These are phyloP conservation scores for Parnassius glacialis DNA, from an alignment of 2,888 invertebrate species.

Conservation along the genomic window DNA sequence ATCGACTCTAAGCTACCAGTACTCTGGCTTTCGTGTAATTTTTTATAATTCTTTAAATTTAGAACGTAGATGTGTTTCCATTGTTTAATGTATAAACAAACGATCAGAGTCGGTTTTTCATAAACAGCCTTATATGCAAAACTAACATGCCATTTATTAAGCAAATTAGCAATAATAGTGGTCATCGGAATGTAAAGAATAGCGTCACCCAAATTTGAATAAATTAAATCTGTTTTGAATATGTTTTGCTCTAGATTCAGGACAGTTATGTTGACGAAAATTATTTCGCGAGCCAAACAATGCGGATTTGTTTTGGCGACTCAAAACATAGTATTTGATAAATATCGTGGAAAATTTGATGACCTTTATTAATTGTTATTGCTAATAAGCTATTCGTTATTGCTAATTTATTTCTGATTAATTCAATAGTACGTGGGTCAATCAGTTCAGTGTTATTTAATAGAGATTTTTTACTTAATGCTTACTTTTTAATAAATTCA, in stretches of 20 bases:
- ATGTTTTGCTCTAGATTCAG: constrained; percentile 50
- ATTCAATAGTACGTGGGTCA: too few species aligned
- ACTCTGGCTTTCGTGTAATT: too few species aligned
- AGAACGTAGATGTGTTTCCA: neutral
- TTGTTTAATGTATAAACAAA: constrained; percentile 13
- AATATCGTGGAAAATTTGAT: constrained; percentile 18
- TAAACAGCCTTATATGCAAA: constrained; percentile 14
- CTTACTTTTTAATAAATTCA: too few species aligned
- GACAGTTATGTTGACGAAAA: constrained; percentile 36
- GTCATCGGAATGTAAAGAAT: constrained; percentile 42
- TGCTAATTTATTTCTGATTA: neutral
- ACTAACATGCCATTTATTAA: constrained; percentile 12
- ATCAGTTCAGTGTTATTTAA: neutral
- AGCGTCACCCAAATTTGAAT: constrained; percentile 34
- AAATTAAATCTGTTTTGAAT: constrained; percentile 50
- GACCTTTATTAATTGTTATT: constrained; percentile 7
- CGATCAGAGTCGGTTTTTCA: constrained; percentile 1
- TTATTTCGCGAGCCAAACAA: constrained; percentile 15
- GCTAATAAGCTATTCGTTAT: constrained; percentile 12
- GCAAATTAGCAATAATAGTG: constrained; percentile 21
- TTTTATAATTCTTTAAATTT: too few species aligned
- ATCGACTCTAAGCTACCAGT: too few species aligned
- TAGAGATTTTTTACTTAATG: too few species aligned
- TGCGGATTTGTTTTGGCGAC: neutral
- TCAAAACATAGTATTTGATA: neutral